Percentiles rank a stretch among this genome's conserved stretches.
phyloP scores from a whole-genome alignment of 2,113 vertebrate genomes.

The Elaphurus davidianus region DNA sequence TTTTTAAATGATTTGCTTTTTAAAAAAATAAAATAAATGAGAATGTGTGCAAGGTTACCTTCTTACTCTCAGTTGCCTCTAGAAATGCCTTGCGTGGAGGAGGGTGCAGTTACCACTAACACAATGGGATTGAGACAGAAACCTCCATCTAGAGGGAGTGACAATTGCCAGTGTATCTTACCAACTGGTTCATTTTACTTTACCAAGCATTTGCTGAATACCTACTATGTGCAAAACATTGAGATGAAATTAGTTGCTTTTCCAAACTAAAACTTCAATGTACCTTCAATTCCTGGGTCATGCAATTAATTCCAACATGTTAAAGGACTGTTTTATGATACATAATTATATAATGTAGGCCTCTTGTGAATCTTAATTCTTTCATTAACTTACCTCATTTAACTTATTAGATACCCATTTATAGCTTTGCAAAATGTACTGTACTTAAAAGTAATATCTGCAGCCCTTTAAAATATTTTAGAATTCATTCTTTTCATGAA shows the following conservation, averaged over 20 bases:
- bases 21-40: background rate
- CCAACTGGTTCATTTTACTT: background rate
- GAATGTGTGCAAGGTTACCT: background rate
- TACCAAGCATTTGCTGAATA: background rate
- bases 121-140: background rate
- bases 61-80: background rate
- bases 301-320: constrained; percentile 57
- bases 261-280: constrained; percentile 55
- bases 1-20: constrained; percentile 32
- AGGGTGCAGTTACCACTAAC: background rate
- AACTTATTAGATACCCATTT: constrained; percentile 68
- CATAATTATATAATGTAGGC: constrained; percentile 53
- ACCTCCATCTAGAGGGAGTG: background rate
- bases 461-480: constrained; percentile 53
- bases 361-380: constrained; percentile 69
- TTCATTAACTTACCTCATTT: constrained; percentile 75
- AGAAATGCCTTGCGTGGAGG: background rate
- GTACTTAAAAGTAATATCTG: constrained; percentile 52
- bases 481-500: constrained; percentile 60
- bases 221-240: constrained; percentile 30
- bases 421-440: constrained; percentile 57
- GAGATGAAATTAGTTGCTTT: constrained; percentile 27
- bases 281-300: constrained; percentile 60
- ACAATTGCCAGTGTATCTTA: background rate
- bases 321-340: constrained; percentile 70